Evolutionary conservation across 35 echinoderm and acorn worm genomes (phyloP), one percentile per base, ranked within the genome.

Genomic region (Strongylocentrotus purpuratus): DNA sequence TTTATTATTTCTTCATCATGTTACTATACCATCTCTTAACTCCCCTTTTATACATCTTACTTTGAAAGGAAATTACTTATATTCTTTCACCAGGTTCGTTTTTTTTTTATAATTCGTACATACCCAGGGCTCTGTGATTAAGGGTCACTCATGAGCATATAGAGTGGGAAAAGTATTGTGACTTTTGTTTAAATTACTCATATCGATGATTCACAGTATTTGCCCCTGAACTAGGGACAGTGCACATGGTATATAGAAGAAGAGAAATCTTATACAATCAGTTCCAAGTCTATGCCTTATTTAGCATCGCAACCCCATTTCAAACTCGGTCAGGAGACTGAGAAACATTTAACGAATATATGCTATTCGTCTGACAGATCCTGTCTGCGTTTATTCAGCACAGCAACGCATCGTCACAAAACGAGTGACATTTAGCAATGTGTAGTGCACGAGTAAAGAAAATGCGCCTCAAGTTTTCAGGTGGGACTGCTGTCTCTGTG

Each of bases 201-300:
- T 9, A 78, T n/a, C 7, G n/a, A 8, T 31, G 65, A 78, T 78
- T 78, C 65, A 78, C 65, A 15, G 11, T 55, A 55, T n/a, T 25
- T 78, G 25, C n/a, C 65, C 20, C 28, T 78, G 20, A 78, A 78
- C 22, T 78, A 7, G 4, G 22, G 28, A n/a, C 20, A 28, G 65
- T 78, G 28, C 25, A 11, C 11, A 59, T 59, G 9, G 11, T 59
- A 59, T 17, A 59, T 41, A 41, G 35, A 78, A 78, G 22, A 28
- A 78, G 65, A 5, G 65, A 78, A 3, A 78, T 78, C 65, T 28
- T 78, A 78, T n/a, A n/a, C 25, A 28, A 78, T 28, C 20, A 28
- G 65, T 78, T 78, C 65, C 65, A 78, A 78, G 22, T 78, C 65
- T 78, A 78, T 78, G 65, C 65, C 65, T 78, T 78, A 78, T 78